Evolutionary conservation across 2,888 invertebrate species (phyloP).

Genomic region (Sphinx pinastri): DNA sequence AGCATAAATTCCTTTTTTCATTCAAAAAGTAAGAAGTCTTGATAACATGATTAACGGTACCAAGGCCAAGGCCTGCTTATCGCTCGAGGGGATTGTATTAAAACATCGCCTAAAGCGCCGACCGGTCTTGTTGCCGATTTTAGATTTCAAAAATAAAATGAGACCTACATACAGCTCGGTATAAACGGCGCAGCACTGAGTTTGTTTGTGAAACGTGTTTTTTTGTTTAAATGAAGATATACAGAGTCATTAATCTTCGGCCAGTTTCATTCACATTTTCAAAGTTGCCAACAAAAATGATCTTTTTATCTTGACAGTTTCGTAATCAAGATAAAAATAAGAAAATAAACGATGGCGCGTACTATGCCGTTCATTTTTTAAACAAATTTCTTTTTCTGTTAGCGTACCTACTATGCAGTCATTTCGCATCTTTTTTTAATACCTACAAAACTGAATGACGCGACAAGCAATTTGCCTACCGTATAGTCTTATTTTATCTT

Average conservation of each 20-base stretch:
- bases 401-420: neutral
- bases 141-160: conserved; percentile 21
- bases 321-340: conserved; percentile 7
- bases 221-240: conserved; percentile 8
- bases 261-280: conserved; percentile 23
- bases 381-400: neutral
- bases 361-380: neutral
- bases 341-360: neutral
- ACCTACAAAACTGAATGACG: no score
- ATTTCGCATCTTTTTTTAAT: neutral
- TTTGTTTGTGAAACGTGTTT: conserved; percentile 7
- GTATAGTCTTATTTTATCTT: no score
- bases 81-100: neutral
- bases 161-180: conserved; percentile 11
- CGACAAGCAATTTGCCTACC: no score
- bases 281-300: conserved; percentile 11
- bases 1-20: neutral
- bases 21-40: neutral
- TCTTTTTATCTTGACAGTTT: conserved; percentile 19
- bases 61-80: conserved; percentile 20
- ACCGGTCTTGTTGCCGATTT: conserved; percentile 20
- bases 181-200: neutral
- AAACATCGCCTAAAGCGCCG: conserved; percentile 19
- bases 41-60: conserved; percentile 21
- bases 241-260: conserved; percentile 14